Conservation (phyloP, 2,113 vertebrate genomes). For the Scartelaos histophorus region DNA sequence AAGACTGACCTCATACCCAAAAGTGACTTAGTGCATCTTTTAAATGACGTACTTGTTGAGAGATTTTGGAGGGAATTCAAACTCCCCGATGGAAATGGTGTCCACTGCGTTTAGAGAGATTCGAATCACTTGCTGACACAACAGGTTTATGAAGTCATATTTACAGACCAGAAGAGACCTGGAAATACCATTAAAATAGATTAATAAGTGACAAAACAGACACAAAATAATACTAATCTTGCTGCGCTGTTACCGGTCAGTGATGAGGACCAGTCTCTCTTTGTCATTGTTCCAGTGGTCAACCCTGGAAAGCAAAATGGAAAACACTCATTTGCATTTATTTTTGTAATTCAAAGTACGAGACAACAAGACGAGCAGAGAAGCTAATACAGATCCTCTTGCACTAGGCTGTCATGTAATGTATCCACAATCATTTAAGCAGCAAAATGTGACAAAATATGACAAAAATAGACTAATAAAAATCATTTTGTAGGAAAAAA, state of each 20-base stretch:
- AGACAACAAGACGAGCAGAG: no score
- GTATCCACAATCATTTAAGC: no score
- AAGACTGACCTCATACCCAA: not conserved
- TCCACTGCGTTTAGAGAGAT: conserved; percentile 87
- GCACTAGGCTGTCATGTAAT: no score
- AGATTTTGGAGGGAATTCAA: conserved; percentile 93
- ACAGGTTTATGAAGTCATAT: conserved; percentile 94
- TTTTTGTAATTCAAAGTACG: no score
- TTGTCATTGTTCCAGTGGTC: conserved; percentile 99
- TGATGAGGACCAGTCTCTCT: conserved; percentile 91
- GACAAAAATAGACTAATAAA: no score
- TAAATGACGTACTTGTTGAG: conserved; percentile 85
- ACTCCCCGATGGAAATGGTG: conserved; percentile 90
- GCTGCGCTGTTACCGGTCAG: conserved; percentile 72
- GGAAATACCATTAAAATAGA: conserved; percentile 12
- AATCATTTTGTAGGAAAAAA: no score
- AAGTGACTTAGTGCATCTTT: not conserved
- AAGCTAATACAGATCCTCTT: no score
- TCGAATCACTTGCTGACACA: conserved; percentile 91
- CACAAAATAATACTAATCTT: not conserved
- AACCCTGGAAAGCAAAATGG: conserved; percentile 72
- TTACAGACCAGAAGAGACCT: conserved; percentile 93
- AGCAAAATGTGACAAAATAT: no score
- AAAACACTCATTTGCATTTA: not conserved
- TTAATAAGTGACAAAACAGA: not conserved